These are phyloP conservation scores for Alviniconcha strummeri DNA, from an alignment of 2,888 invertebrate species.

Conservation along the genomic window DNA sequence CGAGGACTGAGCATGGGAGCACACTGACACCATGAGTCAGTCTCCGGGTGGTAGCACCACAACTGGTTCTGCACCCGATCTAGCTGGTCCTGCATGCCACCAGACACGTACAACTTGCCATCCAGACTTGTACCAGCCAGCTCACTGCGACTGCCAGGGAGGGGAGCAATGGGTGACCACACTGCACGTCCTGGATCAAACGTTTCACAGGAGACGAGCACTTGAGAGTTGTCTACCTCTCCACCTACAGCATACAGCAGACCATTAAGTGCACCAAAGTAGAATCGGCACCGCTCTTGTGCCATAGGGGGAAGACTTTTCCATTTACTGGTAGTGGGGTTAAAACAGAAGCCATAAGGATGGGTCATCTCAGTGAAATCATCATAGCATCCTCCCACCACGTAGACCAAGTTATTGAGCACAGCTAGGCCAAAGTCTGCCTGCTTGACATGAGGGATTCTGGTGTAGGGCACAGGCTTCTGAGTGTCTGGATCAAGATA, in stretches of 20 bases:
- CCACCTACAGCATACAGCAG: conserved; percentile 68
- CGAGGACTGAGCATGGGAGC: conserved; percentile 58
- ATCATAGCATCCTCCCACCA: conserved; percentile 82
- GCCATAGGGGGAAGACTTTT: conserved; percentile 77
- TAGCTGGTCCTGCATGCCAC: conserved; percentile 77
- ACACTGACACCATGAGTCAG: conserved; percentile 53
- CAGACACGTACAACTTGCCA: conserved; percentile 75
- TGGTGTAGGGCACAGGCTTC: conserved; percentile 81
- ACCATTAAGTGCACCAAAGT: conserved; percentile 55
- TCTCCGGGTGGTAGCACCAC: conserved; percentile 54
- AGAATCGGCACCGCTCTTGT: conserved; percentile 64
- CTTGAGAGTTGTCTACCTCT: conserved; percentile 77
- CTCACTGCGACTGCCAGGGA: conserved; percentile 62
- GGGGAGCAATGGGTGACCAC: conserved; percentile 56
- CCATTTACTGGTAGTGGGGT: conserved; percentile 80
- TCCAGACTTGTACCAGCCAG: conserved; percentile 63
- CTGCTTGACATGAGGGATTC: conserved; percentile 84
- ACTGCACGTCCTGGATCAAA: conserved; percentile 54
- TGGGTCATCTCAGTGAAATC: conserved; percentile 81
- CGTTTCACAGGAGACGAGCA: conserved; percentile 56
- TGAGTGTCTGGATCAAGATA: conserved; percentile 78
- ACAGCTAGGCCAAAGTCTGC: conserved; percentile 84
- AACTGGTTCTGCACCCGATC: conserved; percentile 75
- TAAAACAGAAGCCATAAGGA: conserved; percentile 83
- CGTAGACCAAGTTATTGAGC: conserved; percentile 81